Percentiles rank a stretch among this genome's conserved stretches.
Conservation (phyloP, 2,797 vertebrate species). For the Iguana delicatissima region DNA sequence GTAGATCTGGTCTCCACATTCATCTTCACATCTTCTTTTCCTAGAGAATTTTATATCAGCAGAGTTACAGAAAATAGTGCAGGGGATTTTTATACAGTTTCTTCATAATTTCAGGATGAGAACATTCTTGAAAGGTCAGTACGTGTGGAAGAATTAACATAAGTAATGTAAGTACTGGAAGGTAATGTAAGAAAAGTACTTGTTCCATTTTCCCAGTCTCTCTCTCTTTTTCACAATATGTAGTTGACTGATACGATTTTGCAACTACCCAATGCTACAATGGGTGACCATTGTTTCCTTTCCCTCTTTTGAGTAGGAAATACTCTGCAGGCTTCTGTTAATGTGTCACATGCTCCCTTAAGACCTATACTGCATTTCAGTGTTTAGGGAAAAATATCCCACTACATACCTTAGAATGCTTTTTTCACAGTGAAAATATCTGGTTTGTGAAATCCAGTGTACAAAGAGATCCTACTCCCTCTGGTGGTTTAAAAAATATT, state of each 20-base stretch:
- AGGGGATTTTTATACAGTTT: too few species aligned
- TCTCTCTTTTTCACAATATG: background rate
- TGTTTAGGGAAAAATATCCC: background rate
- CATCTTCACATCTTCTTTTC: background rate
- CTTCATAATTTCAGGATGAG: background rate
- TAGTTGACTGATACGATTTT: background rate
- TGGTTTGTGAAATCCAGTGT: background rate
- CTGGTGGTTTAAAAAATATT: constrained; percentile 27
- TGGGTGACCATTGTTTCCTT: background rate
- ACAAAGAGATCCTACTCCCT: constrained; percentile 24
- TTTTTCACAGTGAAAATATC: background rate
- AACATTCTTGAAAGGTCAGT: background rate
- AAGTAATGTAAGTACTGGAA: background rate
- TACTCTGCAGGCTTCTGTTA: background rate
- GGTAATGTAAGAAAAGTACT: background rate
- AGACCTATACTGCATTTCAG: background rate
- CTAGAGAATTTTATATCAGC: background rate
- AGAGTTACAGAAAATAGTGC: background rate
- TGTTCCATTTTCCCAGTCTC: too few species aligned
- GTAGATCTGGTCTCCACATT: background rate
- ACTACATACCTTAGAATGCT: background rate
- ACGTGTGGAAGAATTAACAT: background rate
- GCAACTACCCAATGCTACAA: background rate
- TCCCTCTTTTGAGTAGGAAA: background rate
- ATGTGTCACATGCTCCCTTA: background rate